Percentiles rank a stretch among this genome's conserved stretches.
Conservation (phyloP, 1,140 invertebrate species). For the Zaprionus davidi region DNA sequence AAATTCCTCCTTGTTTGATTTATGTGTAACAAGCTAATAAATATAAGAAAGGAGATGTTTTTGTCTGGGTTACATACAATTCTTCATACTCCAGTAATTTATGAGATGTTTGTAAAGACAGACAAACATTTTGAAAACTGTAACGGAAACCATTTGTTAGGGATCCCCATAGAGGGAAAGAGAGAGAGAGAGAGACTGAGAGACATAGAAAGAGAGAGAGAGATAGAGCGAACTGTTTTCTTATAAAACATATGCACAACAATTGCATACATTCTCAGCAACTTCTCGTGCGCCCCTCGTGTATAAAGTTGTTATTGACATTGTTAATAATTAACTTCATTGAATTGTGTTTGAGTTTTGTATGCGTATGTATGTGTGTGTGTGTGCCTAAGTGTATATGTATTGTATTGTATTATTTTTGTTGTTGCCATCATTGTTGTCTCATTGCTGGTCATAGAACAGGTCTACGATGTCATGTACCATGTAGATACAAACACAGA, state of each 20-base stretch:
- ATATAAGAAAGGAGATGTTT: not conserved
- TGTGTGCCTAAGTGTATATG: not conserved
- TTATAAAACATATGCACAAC: too few relatives aligned
- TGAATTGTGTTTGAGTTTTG: constrained; percentile 32
- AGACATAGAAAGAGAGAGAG: not conserved
- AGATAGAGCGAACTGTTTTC: not conserved
- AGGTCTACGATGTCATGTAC: constrained; percentile 50
- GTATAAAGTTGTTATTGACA: constrained; percentile 29
- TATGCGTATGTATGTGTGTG: not conserved
- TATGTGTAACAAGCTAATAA: not conserved
- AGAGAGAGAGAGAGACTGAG: not conserved
- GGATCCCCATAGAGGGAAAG: not conserved
- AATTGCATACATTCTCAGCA: not conserved
- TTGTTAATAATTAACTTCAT: constrained; percentile 72
- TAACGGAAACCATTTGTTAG: not conserved
- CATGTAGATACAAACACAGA: not conserved
- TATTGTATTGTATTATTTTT: constrained; percentile 21
- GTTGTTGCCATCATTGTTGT: constrained; percentile 35
- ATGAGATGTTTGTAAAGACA: not conserved
- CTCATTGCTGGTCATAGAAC: constrained; percentile 51
- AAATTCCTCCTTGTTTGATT: not conserved
- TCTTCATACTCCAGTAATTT: not conserved
- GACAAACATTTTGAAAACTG: not conserved
- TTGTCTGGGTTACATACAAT: not conserved
- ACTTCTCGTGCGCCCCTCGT: constrained; percentile 7